phyloP scores from a whole-genome alignment of 2,797 vertebrate genomes.

The Mionectes olivaceus region DNA sequence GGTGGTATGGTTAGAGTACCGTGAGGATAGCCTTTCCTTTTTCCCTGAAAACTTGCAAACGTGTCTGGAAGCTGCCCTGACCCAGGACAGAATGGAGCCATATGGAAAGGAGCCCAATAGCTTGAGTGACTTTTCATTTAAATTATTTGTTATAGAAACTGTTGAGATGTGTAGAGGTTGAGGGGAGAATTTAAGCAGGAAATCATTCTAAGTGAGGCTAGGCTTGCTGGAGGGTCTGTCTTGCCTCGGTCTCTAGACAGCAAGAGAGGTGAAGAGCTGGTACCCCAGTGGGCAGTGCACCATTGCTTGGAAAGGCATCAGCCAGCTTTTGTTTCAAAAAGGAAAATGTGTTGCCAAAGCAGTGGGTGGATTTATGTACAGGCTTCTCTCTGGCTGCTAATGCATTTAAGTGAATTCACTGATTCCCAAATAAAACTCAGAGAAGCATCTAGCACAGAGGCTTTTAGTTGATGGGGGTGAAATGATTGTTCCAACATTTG shows the following conservation, averaged over 20 bases:
- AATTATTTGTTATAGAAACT: neutral
- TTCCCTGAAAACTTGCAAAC: neutral
- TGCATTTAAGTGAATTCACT: neutral
- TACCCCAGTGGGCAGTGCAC: neutral
- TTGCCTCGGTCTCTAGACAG: fast-evolving
- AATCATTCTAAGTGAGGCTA: neutral
- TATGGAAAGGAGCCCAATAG: neutral
- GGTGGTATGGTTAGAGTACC: neutral
- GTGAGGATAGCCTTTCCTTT: neutral
- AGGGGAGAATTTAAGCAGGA: neutral
- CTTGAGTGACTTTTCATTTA: neutral
- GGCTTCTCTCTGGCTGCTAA: neutral
- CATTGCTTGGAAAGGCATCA: fast-evolving
- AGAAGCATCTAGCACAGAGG: neutral
- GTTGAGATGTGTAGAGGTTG: neutral
- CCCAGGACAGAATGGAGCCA: neutral
- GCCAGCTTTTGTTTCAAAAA: neutral
- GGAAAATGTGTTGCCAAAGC: neutral
- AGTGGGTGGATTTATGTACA: neutral
- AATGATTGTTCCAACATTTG: neutral
- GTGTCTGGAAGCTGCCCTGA: neutral
- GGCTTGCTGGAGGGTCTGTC: neutral
- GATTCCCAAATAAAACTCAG: neutral
- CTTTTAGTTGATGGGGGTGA: neutral
- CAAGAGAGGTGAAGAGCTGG: neutral